Evolutionary conservation across 2,888 invertebrate species (phyloP), one percentile per base, ranked within the genome.

Genomic region (Fabriciana adippe): DNA sequence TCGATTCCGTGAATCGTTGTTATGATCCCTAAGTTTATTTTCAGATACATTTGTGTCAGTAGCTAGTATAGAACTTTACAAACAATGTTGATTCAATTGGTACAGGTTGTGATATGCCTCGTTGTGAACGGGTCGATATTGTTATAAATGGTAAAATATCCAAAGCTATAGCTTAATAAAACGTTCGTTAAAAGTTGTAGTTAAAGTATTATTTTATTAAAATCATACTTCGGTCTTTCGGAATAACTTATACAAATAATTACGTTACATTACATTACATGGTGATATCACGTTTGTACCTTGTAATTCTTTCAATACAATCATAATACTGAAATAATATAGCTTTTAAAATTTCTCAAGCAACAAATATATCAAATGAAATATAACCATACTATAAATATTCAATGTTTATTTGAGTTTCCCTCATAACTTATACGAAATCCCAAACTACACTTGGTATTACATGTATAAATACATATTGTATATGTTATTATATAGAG

Each of bases 51-150:
- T 88, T 91, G 89, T 90, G 91, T 91, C 91, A 87, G 86, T 92
- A 92, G 92, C 85, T 92, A 92, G 92, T 87, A 89, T 92, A 92
- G 89, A 88, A 89, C 89, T 92, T 92, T 92, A 92, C 92, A 92
- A 92, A 92, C 91, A 89, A 92, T 90, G 91, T 91, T 92, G 88
- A 90, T 92, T 92, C 92, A 92, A 92, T 92, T 92, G 89, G 90
- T 90, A 91, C 92, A 90, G 92, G 92, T 92, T 92, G 92, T 92
- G 92, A 92, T 90, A 91, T 84, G 88, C 90, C 92, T 90, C 91
- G 92, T 92, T 92, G 88, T 88, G 87, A 92, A 92, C 92, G 92
- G 87, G 92, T 89, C 90, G 90, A 91, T 91, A 90, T 92, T 92
- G 92, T 92, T 92, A 90, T 92, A 89, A 90, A 90, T 90, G 89